Conservation (phyloP, 2,888 invertebrate species). For the Torymus tubicola region DNA sequence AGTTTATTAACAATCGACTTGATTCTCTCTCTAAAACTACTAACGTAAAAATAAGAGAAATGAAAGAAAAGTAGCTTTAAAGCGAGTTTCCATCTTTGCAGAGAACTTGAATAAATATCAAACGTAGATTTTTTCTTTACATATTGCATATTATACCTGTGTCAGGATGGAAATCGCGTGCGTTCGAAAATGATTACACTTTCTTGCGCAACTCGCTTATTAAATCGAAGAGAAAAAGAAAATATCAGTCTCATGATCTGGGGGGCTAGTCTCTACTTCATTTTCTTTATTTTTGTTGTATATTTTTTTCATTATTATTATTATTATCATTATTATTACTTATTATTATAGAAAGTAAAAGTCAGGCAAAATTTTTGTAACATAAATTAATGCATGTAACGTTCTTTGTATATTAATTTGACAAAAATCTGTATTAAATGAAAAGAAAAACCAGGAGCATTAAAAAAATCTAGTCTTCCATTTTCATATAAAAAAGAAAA, state of each 20-base stretch:
- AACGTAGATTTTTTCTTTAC: neutral
- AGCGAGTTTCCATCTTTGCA: slow-evolving; percentile 27
- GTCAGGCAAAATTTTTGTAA: neutral
- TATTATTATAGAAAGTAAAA: slow-evolving; percentile 11
- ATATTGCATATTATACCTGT: neutral
- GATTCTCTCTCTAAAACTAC: slow-evolving; percentile 51
- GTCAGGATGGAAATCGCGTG: slow-evolving; percentile 39
- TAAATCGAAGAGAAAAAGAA: slow-evolving; percentile 30
- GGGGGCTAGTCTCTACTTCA: slow-evolving; percentile 21
- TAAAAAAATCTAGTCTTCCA: slow-evolving; percentile 8
- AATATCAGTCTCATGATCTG: slow-evolving; percentile 43
- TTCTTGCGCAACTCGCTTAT: slow-evolving; percentile 4
- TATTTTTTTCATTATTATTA: slow-evolving; percentile 12
- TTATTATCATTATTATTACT: slow-evolving; percentile 6
- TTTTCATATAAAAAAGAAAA: neutral
- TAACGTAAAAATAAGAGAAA: slow-evolving; percentile 33
- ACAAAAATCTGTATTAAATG: slow-evolving; percentile 11
- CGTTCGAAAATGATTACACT: slow-evolving; percentile 17
- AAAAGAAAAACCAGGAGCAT: neutral
- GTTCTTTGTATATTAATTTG: slow-evolving; percentile 7
- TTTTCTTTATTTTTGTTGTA: slow-evolving; percentile 4
- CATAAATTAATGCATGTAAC: slow-evolving; percentile 51
- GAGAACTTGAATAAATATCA: neutral
- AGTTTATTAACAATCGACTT: slow-evolving; percentile 39
- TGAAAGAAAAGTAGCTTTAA: slow-evolving; percentile 18